A percentile compares a stretch with the other conserved stretches of the same genome.
phyloP scores from a whole-genome alignment of 92 coral and sea anemone species.

The Parazoanthus darwini region DNA sequence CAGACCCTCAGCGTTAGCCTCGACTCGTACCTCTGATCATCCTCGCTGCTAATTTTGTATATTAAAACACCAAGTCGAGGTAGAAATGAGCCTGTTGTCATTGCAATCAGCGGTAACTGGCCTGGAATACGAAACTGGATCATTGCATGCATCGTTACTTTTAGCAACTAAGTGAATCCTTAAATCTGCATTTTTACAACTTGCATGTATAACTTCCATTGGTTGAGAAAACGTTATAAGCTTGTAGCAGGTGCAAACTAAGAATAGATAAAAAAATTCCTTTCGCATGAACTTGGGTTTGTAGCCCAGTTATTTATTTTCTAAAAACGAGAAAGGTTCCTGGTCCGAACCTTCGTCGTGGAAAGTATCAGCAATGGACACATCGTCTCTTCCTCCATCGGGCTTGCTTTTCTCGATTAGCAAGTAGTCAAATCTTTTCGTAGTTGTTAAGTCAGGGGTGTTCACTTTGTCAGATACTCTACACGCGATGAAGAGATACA shows the following conservation, averaged over 20 bases:
- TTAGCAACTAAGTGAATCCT: too few species aligned
- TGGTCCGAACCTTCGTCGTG: constrained; percentile 16
- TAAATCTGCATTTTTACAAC: too few species aligned
- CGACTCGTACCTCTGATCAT: too few species aligned
- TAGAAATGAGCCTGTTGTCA: too few species aligned
- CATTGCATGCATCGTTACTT: too few species aligned
- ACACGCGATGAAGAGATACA: constrained; percentile 30
- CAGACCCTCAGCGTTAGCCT: too few species aligned
- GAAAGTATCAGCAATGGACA: background rate
- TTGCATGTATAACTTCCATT: too few species aligned
- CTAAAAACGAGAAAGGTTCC: constrained; percentile 18
- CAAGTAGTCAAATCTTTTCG: background rate
- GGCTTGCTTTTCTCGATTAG: background rate
- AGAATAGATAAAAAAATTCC: background rate
- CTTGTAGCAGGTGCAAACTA: background rate
- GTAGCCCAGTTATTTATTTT: constrained; percentile 13
- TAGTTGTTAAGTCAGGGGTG: background rate
- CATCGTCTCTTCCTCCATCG: background rate
- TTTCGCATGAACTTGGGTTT: background rate
- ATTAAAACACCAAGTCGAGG: too few species aligned
- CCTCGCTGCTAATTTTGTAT: too few species aligned
- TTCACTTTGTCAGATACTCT: background rate
- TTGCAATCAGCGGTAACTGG: too few species aligned
- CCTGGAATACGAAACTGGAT: too few species aligned
- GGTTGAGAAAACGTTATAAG: too few species aligned